Conservation (phyloP, 2,113 vertebrate species). For the Miniopterus natalensis region DNA sequence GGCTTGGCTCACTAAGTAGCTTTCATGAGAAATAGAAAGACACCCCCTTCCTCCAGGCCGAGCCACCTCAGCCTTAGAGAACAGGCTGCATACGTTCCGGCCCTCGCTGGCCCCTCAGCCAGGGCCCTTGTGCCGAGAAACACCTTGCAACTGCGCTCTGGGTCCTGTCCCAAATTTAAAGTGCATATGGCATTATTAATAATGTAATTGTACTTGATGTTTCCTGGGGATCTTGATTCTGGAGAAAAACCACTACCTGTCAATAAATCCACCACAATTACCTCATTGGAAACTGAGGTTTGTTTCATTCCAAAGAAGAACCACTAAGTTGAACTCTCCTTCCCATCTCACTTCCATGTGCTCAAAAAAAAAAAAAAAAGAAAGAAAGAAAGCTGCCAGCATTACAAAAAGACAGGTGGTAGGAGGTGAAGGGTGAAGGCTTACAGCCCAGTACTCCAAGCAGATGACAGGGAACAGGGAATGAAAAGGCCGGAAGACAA, state of each 20-base stretch:
- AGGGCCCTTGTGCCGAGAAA: neutral
- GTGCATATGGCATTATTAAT: neutral
- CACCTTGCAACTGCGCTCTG: neutral
- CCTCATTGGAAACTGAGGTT: neutral
- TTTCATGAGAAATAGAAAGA: neutral
- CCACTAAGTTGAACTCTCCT: neutral
- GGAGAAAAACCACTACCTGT: neutral
- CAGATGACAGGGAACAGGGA: neutral
- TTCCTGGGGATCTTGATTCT: neutral
- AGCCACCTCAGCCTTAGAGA: neutral
- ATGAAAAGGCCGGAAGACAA: slow-evolving; percentile 16
- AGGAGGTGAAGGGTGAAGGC: neutral
- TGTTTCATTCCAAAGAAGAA: slow-evolving; percentile 24
- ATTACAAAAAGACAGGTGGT: neutral
- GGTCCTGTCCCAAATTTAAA: neutral
- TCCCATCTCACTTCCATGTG: neutral
- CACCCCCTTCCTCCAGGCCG: neutral
- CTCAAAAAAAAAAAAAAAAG: neutral
- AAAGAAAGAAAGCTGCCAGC: neutral
- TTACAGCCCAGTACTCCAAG: neutral
- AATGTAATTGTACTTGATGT: neutral
- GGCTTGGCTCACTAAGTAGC: neutral
- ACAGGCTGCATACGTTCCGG: neutral
- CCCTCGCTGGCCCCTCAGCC: neutral
- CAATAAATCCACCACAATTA: neutral